Conservation (phyloP, 2,113 vertebrate genomes). For the Spheniscus mendiculus region DNA sequence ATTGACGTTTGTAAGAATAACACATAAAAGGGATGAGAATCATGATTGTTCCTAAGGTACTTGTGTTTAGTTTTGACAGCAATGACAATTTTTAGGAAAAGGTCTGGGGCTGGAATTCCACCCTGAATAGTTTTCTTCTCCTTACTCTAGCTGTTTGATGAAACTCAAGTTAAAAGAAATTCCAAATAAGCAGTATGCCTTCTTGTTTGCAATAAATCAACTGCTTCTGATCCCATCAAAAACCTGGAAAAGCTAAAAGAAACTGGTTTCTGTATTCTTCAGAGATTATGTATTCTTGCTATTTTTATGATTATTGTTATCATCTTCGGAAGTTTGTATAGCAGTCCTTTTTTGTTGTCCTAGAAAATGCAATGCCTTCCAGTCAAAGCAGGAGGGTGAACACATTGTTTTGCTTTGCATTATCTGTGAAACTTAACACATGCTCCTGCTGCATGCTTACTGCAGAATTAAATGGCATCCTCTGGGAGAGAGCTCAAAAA, state of each 20-base stretch:
- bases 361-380: conserved; percentile 30
- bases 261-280: not conserved
- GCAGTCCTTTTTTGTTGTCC: not conserved
- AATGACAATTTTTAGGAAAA: not conserved
- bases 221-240: conserved; percentile 22
- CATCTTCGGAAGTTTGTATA: conserved; percentile 27
- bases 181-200: conserved; percentile 8
- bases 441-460: not conserved
- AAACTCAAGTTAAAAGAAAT: conserved; percentile 9
- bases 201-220: conserved; percentile 11
- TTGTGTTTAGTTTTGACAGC: not conserved
- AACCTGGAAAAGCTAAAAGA: not conserved
- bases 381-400: conserved; percentile 11
- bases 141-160: conserved; percentile 10
- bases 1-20: not conserved
- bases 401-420: conserved; percentile 57
- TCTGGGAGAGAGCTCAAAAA: conserved; percentile 32
- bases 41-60: not conserved
- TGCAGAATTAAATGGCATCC: not conserved
- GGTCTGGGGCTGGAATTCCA: conserved; percentile 14
- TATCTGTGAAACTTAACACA: conserved; percentile 49
- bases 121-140: not conserved
- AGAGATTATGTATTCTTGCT: not conserved
- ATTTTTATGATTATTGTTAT: conserved; percentile 29
- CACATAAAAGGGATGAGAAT: not conserved